Evolutionary conservation across 2,888 invertebrate species (phyloP).

Genomic region (Spilosoma lubricipeda): DNA sequence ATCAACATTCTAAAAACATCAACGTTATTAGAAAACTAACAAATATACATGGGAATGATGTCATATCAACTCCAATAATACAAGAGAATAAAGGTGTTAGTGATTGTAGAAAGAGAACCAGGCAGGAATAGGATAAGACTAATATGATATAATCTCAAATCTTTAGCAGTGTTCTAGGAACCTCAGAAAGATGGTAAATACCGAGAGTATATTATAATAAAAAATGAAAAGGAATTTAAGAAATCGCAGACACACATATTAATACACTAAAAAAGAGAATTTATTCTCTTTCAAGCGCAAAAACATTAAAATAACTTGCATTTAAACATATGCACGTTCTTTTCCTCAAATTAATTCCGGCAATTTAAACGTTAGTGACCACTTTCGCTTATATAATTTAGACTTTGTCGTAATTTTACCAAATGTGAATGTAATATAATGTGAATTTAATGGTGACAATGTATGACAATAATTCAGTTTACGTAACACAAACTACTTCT

Average conservation of each 20-base stretch:
- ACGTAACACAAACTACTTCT: constrained; percentile 22
- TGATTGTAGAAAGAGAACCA: too few relatives aligned
- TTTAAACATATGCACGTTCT: constrained; percentile 4
- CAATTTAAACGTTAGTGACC: constrained; percentile 12
- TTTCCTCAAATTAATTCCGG: constrained; percentile 16
- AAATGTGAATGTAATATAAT: constrained; percentile 41
- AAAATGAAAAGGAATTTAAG: background rate
- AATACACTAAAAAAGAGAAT: background rate
- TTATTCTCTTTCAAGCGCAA: background rate
- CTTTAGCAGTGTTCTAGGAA: background rate
- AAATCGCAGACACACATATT: background rate
- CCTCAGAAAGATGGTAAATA: background rate
- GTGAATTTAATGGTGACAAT: constrained; percentile 48
- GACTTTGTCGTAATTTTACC: constrained; percentile 30
- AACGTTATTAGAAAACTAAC: too few relatives aligned
- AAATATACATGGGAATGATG: too few relatives aligned
- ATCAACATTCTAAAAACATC: too few relatives aligned
- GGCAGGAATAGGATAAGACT: background rate
- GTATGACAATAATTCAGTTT: constrained; percentile 34
- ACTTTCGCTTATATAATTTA: constrained; percentile 41
- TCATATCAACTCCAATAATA: too few relatives aligned
- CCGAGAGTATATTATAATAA: background rate
- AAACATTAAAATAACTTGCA: constrained; percentile 3
- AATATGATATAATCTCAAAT: too few relatives aligned
- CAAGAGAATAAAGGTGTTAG: too few relatives aligned